Conservation (phyloP, 2,888 invertebrate species). For the Gerris lacustris region DNA sequence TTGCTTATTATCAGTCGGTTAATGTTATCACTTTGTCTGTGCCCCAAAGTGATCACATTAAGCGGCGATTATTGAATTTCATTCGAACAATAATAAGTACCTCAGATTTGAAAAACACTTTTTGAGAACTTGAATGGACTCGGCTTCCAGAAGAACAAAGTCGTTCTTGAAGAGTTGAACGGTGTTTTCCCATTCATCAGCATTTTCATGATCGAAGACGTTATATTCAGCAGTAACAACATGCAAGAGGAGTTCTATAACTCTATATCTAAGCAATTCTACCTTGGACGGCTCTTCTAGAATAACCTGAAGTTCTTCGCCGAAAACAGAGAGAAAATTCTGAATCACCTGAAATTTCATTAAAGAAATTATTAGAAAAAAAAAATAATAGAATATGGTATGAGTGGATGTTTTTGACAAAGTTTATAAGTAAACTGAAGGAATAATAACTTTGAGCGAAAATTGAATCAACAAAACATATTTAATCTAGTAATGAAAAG, state of each 20-base stretch:
- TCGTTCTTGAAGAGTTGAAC: slow-evolving; percentile 12
- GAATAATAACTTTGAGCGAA: too few species aligned
- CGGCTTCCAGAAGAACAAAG: slow-evolving; percentile 8
- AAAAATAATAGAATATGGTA: too few species aligned
- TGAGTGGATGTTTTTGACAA: too few species aligned
- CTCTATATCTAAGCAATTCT: slow-evolving; percentile 1
- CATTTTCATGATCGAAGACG: slow-evolving; percentile 19
- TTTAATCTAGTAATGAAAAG: too few species aligned
- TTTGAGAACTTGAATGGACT: slow-evolving; percentile 14
- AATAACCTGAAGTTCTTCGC: slow-evolving; percentile 2
- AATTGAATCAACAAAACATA: too few species aligned
- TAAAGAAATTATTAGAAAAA: too few species aligned
- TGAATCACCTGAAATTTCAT: not conserved
- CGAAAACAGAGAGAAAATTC: not conserved
- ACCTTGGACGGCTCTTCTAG: not conserved
- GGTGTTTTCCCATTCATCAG: slow-evolving; percentile 15
- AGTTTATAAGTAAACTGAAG: too few species aligned
- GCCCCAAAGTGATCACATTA: too few species aligned
- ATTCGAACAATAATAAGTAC: not conserved
- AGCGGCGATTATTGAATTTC: too few species aligned
- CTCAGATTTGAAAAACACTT: slow-evolving; percentile 15
- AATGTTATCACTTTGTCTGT: too few species aligned
- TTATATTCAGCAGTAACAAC: slow-evolving; percentile 15
- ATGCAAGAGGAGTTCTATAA: not conserved
- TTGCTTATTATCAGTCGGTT: too few species aligned